Evolutionary conservation across 2,888 invertebrate genomes (phyloP).

Genomic region (Oxystoma pomonae): DNA sequence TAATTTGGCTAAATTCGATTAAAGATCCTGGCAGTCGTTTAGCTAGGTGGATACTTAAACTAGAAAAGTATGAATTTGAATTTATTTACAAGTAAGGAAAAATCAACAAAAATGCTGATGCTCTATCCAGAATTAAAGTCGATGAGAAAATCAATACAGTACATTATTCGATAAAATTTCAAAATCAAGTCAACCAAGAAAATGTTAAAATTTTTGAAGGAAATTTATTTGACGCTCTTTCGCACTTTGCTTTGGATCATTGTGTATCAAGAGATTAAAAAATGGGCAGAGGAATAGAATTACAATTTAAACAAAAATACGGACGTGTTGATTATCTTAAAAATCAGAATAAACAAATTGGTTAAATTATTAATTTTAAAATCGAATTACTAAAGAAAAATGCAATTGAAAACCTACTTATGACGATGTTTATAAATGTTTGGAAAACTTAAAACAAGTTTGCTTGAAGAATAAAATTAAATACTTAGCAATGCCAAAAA

Average conservation of each 20-base stretch:
- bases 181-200: not conserved
- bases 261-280: not conserved
- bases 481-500: too few relatives aligned
- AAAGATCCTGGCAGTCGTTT: not conserved
- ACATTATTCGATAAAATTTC: not conserved
- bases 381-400: too few relatives aligned
- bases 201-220: not conserved
- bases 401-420: too few relatives aligned
- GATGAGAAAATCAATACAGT: not conserved
- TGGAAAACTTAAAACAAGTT: too few relatives aligned
- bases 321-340: not conserved
- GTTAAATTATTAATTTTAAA: too few relatives aligned
- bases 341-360: not conserved
- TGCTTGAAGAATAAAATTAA: too few relatives aligned
- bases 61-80: not conserved
- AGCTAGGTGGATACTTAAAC: not conserved
- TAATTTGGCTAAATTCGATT: not conserved
- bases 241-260: not conserved
- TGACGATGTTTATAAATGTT: too few relatives aligned
- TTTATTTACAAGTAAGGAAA: not conserved
- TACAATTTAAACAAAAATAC: not conserved
- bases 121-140: not conserved
- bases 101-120: not conserved
- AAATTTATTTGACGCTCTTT: not conserved
- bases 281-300: not conserved